These are phyloP conservation scores for Rhogogaster chlorosoma DNA, from an alignment of 2,888 invertebrate species.

Conservation along the genomic window DNA sequence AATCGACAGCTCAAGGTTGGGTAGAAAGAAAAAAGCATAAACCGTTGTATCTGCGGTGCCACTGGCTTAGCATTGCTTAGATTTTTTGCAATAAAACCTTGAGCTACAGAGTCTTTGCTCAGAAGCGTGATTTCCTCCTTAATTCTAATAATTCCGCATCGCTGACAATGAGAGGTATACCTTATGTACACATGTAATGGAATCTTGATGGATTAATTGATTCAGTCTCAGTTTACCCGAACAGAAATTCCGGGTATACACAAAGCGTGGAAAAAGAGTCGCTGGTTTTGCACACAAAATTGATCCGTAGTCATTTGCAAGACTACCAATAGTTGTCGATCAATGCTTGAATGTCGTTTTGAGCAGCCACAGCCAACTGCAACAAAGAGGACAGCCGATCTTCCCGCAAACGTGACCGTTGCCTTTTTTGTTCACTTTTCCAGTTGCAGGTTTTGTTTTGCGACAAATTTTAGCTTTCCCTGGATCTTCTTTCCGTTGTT, in stretches of 20 bases:
- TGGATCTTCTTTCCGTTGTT: neutral
- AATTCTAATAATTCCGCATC: neutral
- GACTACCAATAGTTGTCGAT: neutral
- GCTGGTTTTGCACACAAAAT: neutral
- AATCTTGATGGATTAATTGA: neutral
- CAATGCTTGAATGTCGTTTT: neutral
- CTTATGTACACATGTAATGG: neutral
- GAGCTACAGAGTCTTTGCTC: neutral
- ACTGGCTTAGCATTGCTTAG: neutral
- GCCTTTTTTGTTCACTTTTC: neutral
- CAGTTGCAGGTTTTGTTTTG: neutral
- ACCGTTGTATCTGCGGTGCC: too few relatives aligned
- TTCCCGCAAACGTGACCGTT: neutral
- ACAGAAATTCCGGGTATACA: neutral
- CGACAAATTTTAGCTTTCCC: neutral
- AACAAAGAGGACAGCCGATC: neutral
- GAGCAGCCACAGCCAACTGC: neutral
- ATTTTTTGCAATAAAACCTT: neutral
- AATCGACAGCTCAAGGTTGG: neutral
- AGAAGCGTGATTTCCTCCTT: neutral
- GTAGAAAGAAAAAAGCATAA: neutral
- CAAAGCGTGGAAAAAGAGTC: neutral
- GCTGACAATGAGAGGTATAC: neutral
- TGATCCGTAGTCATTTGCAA: neutral
- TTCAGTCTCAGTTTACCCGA: neutral